These are phyloP conservation scores for Cybosia mesomella DNA, from an alignment of 2,888 invertebrate species.

Conservation along the genomic window DNA sequence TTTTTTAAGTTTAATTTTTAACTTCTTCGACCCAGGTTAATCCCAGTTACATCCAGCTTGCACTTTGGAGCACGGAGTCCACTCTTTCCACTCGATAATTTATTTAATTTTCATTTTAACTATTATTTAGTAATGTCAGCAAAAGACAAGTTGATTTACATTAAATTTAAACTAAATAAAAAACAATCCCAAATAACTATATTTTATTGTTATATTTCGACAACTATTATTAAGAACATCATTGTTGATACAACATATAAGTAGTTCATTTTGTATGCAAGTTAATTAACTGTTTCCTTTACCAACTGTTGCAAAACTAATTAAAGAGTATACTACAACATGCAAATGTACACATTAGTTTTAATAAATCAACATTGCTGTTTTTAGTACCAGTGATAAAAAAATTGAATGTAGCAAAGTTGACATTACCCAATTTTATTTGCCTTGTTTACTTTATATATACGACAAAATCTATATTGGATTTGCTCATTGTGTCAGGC, in stretches of 20 bases:
- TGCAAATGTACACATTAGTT: not conserved
- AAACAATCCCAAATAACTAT: not conserved
- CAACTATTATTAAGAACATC: not conserved
- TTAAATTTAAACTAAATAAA: too few relatives aligned
- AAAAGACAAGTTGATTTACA: too few relatives aligned
- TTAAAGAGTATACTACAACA: not conserved
- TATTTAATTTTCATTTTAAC: too few relatives aligned
- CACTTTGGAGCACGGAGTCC: too few relatives aligned
- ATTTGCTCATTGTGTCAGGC: conserved; percentile 35
- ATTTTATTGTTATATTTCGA: not conserved
- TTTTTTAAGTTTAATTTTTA: too few relatives aligned
- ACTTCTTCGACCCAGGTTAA: too few relatives aligned
- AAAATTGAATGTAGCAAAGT: not conserved
- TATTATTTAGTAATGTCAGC: too few relatives aligned
- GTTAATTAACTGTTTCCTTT: not conserved
- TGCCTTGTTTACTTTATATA: not conserved
- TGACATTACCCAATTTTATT: not conserved
- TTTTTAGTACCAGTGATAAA: too few relatives aligned
- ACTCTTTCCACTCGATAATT: too few relatives aligned
- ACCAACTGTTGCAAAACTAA: not conserved
- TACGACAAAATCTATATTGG: conserved; percentile 5
- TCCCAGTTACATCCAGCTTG: too few relatives aligned
- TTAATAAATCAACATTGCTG: not conserved
- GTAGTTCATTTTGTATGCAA: not conserved
- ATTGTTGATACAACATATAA: not conserved